phyloP scores from a whole-genome alignment of 2,888 invertebrate species.

The Cantharis flavilabris region DNA sequence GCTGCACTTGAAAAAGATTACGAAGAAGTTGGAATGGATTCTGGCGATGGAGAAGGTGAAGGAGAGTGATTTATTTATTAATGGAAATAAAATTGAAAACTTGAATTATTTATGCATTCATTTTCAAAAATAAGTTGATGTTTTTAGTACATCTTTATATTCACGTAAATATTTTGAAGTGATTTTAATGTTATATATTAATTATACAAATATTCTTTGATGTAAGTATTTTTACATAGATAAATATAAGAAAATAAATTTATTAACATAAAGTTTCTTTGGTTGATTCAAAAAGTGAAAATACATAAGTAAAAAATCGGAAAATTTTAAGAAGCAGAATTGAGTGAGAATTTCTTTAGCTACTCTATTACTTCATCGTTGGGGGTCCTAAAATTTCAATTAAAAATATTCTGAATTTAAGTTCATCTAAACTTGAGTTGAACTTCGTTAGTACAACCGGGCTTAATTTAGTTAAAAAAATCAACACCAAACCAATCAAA shows the following conservation, averaged over 20 bases:
- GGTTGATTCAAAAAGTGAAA: background rate
- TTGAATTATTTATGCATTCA: background rate
- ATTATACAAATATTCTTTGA: background rate
- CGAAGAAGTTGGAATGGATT: slow-evolving; percentile 78
- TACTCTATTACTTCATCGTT: no score
- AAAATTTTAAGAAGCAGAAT: no score
- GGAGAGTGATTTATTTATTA: slow-evolving; percentile 33
- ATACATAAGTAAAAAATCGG: no score
- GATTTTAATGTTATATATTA: background rate
- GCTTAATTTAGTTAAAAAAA: no score
- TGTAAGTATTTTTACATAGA: background rate
- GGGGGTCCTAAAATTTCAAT: no score
- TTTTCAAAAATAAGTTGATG: background rate
- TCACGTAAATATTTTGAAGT: background rate
- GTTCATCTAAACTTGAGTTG: no score
- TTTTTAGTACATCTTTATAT: background rate
- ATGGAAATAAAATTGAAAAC: background rate
- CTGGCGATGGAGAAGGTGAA: slow-evolving; percentile 59
- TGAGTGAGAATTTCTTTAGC: no score
- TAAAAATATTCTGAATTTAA: no score
- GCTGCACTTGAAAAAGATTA: slow-evolving; percentile 81
- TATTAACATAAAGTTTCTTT: background rate
- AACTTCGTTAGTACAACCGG: no score
- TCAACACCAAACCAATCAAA: no score
- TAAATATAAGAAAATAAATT: background rate